Conservation (phyloP, 2,888 invertebrate species). For the Heliothis peltigera region DNA sequence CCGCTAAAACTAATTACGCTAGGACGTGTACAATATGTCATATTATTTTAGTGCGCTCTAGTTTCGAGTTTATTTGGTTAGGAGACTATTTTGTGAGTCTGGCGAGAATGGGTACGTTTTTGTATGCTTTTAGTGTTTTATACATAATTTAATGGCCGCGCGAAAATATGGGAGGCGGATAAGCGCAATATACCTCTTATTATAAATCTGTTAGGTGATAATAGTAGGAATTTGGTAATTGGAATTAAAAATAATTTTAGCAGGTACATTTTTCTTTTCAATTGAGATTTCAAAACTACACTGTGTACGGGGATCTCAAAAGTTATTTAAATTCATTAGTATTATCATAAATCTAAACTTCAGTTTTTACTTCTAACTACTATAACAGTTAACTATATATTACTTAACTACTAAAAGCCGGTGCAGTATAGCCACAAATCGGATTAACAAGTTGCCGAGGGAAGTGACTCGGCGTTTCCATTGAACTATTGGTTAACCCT, state of each 20-base stretch:
- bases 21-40: constrained; percentile 17
- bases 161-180: no score
- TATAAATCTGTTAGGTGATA: no score
- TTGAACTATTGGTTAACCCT: constrained; percentile 18
- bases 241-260: no score
- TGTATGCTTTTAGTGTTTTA: neutral
- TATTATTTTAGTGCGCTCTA: constrained; percentile 24
- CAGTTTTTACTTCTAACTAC: neutral
- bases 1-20: constrained; percentile 52
- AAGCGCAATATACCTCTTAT: no score
- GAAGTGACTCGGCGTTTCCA: constrained; percentile 25
- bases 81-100: constrained; percentile 9
- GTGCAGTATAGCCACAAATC: constrained; percentile 53
- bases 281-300: no score
- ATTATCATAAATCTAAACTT: neutral
- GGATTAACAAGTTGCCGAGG: constrained; percentile 46
- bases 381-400: constrained; percentile 11
- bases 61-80: constrained; percentile 27
- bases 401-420: constrained; percentile 44
- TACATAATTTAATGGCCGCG: neutral
- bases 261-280: no score
- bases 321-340: neutral
- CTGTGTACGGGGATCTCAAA: no score
- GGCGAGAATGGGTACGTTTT: neutral
- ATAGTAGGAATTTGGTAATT: no score